Evolutionary conservation across 2,888 invertebrate species (phyloP), one percentile per base, ranked within the genome.

Genomic region (Agrochola litura): DNA sequence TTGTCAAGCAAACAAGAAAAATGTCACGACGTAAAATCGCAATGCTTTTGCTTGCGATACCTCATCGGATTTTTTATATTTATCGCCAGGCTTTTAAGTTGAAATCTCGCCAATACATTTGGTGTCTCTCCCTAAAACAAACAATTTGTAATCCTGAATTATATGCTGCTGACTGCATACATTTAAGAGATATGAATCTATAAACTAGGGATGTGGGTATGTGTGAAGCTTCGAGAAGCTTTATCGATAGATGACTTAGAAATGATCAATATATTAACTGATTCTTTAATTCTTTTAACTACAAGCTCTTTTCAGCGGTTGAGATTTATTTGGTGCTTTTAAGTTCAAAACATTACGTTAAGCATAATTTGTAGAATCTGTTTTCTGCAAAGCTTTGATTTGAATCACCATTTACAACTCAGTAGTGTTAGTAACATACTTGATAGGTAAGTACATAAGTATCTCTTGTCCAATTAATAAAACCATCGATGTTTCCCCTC

Each of bases 111-210:
- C 96, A 95, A 96, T 96, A 95, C 95, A 93, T 96, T 96, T 92
- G 91, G 92, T 95, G 96, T 96, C 96, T 90, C 94, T 90, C 90
- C 95, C 95, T 96, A 96, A 96, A 96, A 96, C 96, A 96, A 96
- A 96, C 96, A 96, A 96, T 96, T 96, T 96, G 96, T 96, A 96
- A 95, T 93, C 93, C 96, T 96, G 96, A 96, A 95, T 96, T 96
- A 96, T 96, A 95, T 93, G 95, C 95, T 93, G 96, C 95, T 95
- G 96, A 96, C 95, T 96, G 96, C 96, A 96, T 96, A 96, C 95
- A 96, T 96, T 96, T 95, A 95, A 95, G 93, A 95, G 96, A 96
- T 96, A 96, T 94, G 94, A 93, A 96, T 96, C 96, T 96, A 94
- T 94, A 95, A 92, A 86, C 75, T 80, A 96, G 95, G 91, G 96